Percentiles rank a stretch among this genome's conserved stretches.
phyloP scores from a whole-genome alignment of 2,888 invertebrate species.

The Sipunculus nudus region DNA sequence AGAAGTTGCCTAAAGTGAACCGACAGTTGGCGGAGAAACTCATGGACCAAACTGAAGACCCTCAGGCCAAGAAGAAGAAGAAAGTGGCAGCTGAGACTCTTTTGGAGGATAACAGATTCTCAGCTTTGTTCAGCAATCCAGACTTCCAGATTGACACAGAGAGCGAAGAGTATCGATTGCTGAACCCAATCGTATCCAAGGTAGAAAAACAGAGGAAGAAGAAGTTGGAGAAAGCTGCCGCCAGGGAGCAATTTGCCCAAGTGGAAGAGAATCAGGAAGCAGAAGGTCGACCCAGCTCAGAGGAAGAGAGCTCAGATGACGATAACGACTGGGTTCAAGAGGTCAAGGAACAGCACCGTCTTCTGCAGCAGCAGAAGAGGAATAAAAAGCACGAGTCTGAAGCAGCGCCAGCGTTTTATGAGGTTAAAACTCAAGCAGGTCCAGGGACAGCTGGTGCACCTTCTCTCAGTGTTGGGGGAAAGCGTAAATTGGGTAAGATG shows the following conservation, averaged over 20 bases:
- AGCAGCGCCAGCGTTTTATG: conserved; percentile 66
- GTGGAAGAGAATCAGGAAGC: conserved; percentile 29
- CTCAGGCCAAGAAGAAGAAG: conserved; percentile 25
- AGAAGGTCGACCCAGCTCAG: conserved; percentile 44
- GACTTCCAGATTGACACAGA: conserved; percentile 90
- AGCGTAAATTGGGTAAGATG: too few relatives aligned
- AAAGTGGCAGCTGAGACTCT: conserved; percentile 69
- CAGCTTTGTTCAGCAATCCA: conserved; percentile 87
- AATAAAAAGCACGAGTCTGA: too few relatives aligned
- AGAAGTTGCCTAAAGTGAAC: conserved; percentile 86
- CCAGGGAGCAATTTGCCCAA: conserved; percentile 16
- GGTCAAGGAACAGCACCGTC: conserved; percentile 79
- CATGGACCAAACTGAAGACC: conserved; percentile 73
- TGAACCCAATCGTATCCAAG: conserved; percentile 88
- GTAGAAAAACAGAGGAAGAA: conserved; percentile 73
- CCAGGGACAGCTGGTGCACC: too few relatives aligned
- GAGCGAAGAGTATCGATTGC: conserved; percentile 83
- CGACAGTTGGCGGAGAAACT: conserved; percentile 87
- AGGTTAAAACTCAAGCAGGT: conserved; percentile 40
- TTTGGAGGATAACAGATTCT: conserved; percentile 88
- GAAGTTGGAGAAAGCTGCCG: conserved; percentile 16
- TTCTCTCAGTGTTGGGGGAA: too few relatives aligned
- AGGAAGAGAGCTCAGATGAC: conserved; percentile 75
- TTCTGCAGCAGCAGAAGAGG: conserved; percentile 61
- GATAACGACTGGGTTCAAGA: conserved; percentile 83